phyloP scores from a whole-genome alignment of 2,888 invertebrate species.

The Blomia tropicalis region DNA sequence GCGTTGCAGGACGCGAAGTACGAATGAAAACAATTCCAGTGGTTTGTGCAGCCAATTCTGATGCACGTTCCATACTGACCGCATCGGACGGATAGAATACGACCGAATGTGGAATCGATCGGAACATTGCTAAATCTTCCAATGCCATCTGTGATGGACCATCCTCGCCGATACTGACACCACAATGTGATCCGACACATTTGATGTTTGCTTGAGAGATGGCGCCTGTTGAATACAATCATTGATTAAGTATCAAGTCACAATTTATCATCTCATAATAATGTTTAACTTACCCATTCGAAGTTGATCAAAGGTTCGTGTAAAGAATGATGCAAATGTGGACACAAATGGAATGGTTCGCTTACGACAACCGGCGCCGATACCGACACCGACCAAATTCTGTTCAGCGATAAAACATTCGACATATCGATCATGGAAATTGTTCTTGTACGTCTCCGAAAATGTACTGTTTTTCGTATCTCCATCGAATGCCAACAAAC shows the following conservation, averaged over 20 bases:
- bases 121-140: constrained; percentile 93
- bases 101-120: constrained; percentile 58
- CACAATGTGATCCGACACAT: constrained; percentile 90
- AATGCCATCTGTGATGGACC: constrained; percentile 98
- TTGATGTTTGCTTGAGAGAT: constrained; percentile 95
- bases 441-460: constrained; percentile 70
- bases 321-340: constrained; percentile 95
- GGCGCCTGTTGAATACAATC: constrained; percentile 40
- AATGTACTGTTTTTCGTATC: constrained; percentile 98
- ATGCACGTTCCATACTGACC: constrained; percentile 79
- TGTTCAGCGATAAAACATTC: constrained; percentile 99
- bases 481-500: constrained; percentile 86
- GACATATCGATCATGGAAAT: constrained; percentile 54
- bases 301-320: constrained; percentile 91
- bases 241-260: neutral
- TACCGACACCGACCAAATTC: constrained; percentile 86
- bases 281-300: constrained; percentile 58
- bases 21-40: constrained; percentile 88
- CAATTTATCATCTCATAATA: neutral
- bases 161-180: constrained; percentile 95
- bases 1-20: constrained; percentile 77
- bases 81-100: constrained; percentile 68
- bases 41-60: constrained; percentile 87
- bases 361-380: constrained; percentile 80
- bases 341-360: constrained; percentile 85